Evolutionary conservation across 2,888 invertebrate genomes (phyloP).

Genomic region (Laothoe populi): DNA sequence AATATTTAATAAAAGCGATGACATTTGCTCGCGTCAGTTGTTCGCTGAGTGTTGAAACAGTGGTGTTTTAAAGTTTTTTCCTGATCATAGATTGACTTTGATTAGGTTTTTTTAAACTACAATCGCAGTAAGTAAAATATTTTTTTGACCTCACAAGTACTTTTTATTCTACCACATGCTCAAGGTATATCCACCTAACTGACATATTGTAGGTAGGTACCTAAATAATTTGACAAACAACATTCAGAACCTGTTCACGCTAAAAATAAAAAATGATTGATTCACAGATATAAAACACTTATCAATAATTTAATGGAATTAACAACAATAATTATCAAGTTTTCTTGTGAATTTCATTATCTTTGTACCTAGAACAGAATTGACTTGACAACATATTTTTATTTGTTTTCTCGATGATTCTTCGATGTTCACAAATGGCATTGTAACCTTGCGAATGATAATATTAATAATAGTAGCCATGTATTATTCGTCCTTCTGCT

Average conservation of each 20-base stretch:
- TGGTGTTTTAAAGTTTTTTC: neutral
- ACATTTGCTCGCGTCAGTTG: conserved; percentile 16
- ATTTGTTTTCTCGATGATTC: conserved; percentile 16
- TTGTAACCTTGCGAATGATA: neutral
- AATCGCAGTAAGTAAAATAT: neutral
- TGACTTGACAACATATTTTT: neutral
- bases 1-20: conserved; percentile 12
- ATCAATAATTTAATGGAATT: conserved; percentile 8
- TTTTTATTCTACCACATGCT: neutral
- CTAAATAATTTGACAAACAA: neutral
- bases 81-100: neutral
- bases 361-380: neutral
- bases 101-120: neutral
- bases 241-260: neutral
- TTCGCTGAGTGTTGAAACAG: conserved; percentile 2
- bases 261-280: conserved; percentile 7
- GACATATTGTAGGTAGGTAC: neutral
- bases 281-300: neutral
- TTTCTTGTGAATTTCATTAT: conserved; percentile 17
- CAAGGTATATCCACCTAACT: neutral
- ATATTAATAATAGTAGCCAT: too few species aligned
- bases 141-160: neutral
- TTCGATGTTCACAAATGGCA: neutral
- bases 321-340: conserved; percentile 7
- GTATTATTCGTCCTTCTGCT: too few species aligned